Percentiles rank a stretch among this genome's conserved stretches.
Evolutionary conservation across 2,888 invertebrate species (phyloP).

Genomic region (Adelphocoris suturalis): DNA sequence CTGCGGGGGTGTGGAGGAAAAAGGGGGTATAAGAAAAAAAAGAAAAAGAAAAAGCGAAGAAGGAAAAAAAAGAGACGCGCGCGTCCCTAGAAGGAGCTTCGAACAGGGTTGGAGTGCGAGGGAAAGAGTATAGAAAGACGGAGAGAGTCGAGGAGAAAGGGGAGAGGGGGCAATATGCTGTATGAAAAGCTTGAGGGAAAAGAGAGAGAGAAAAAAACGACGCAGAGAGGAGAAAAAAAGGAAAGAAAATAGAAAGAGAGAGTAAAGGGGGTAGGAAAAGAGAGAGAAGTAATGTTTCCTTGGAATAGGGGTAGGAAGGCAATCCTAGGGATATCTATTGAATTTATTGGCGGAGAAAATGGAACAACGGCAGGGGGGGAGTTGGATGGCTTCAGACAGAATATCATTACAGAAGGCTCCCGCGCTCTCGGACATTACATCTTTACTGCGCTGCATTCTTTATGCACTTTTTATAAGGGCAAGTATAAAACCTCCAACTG

Average conservation of each 20-base stretch:
- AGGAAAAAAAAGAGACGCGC: conserved; percentile 29
- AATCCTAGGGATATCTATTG: conserved; percentile 75
- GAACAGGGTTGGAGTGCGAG: conserved; percentile 32
- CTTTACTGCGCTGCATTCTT: conserved; percentile 74
- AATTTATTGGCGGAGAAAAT: conserved; percentile 76
- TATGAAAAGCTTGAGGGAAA: conserved; percentile 71
- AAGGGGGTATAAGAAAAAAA: conserved; percentile 36
- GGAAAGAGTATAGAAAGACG: conserved; percentile 33
- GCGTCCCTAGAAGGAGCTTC: conserved; percentile 61
- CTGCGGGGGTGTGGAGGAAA: conserved; percentile 43
- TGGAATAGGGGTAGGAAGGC: conserved; percentile 69
- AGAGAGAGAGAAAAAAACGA: conserved; percentile 42
- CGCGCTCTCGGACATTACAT: conserved; percentile 72
- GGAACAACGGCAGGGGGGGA: conserved; percentile 69
- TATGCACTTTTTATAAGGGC: conserved; percentile 74
- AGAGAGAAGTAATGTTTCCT: conserved; percentile 74
- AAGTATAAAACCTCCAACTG: conserved; percentile 69
- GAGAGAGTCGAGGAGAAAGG: conserved; percentile 19
- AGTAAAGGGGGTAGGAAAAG: conserved; percentile 66
- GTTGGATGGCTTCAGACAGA: conserved; percentile 74
- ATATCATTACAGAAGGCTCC: conserved; percentile 73
- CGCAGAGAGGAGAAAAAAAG: conserved; percentile 54
- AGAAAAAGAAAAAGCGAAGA: conserved; percentile 11
- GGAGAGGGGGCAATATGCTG: conserved; percentile 70
- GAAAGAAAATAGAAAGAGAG: conserved; percentile 70